A percentile compares a stretch with the other conserved stretches of the same genome.
Evolutionary conservation across 2,113 vertebrate species (phyloP).

Genomic region (Craseonycteris thonglongyai): DNA sequence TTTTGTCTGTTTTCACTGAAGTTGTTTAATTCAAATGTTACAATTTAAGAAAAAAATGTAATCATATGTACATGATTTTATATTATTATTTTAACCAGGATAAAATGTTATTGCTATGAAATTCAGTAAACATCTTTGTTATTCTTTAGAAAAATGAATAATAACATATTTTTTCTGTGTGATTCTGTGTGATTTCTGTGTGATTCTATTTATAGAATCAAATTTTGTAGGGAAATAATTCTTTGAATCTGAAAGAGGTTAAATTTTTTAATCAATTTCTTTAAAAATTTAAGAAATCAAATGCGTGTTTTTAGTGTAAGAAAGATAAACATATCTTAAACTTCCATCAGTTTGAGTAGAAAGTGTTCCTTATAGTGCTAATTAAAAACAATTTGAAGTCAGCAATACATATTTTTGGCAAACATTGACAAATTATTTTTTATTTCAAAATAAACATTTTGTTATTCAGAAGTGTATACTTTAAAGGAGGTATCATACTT

Average conservation of each 20-base stretch:
- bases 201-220: neutral
- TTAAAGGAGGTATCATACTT: neutral
- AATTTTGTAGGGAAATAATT: neutral
- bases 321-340: neutral
- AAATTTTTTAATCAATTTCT: neutral
- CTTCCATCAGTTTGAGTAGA: neutral
- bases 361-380: neutral
- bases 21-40: slow-evolving; percentile 20
- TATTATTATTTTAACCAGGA: neutral
- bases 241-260: neutral
- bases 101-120: neutral
- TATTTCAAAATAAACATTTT: slow-evolving; percentile 9
- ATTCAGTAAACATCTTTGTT: neutral
- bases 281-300: slow-evolving; percentile 2
- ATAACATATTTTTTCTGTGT: neutral
- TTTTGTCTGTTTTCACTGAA: slow-evolving; percentile 21
- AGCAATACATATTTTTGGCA: neutral
- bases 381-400: slow-evolving; percentile 12
- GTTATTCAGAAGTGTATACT: neutral
- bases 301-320: neutral
- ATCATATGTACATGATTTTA: neutral
- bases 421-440: neutral
- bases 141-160: neutral
- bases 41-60: neutral
- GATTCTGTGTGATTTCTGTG: neutral